Percentiles rank a stretch among this genome's conserved stretches.
Evolutionary conservation across 2,797 vertebrate species (phyloP).

Genomic region (Coregonus suidteri): DNA sequence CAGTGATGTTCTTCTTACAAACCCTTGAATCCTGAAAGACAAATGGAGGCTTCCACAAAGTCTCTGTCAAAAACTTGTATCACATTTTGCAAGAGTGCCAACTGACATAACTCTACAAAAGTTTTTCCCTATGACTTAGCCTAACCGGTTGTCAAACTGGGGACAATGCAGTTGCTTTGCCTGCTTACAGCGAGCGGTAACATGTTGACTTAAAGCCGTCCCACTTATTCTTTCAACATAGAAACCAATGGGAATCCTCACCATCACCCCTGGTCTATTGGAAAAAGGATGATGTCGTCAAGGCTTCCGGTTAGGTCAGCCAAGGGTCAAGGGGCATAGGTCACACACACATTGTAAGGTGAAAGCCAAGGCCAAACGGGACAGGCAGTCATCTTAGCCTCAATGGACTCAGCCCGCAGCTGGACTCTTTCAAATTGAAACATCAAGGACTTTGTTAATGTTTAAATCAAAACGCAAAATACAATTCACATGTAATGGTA

Average conservation of each 20-base stretch:
- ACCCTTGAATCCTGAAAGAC: constrained; percentile 69
- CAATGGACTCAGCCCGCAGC: constrained; percentile 99
- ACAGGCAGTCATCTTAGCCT: constrained; percentile 97
- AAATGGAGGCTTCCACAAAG: constrained; percentile 64
- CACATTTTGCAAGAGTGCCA: constrained; percentile 38
- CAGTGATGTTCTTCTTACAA: constrained; percentile 71
- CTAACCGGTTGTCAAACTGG: constrained; percentile 44
- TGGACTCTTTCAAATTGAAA: constrained; percentile 99
- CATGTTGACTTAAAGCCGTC: constrained; percentile 63
- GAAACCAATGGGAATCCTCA: constrained; percentile 80
- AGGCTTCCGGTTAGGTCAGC: constrained; percentile 99
- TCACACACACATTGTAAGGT: constrained; percentile 99
- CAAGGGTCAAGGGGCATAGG: constrained; percentile 99
- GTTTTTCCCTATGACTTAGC: constrained; percentile 8
- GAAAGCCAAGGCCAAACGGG: constrained; percentile 99
- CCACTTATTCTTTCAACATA: constrained; percentile 71
- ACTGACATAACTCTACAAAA: constrained; percentile 30
- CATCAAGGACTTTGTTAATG: constrained; percentile 99
- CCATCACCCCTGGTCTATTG: constrained; percentile 99
- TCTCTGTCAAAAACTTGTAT: constrained; percentile 38
- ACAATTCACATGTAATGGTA: constrained; percentile 56
- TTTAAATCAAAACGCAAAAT: constrained; percentile 82
- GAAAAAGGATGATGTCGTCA: constrained; percentile 99
- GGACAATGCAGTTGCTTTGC: constrained; percentile 31
- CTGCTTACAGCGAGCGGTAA: constrained; percentile 43